These are phyloP conservation scores for Drosophila pegasa DNA, from an alignment of 2,888 invertebrate species.

Conservation along the genomic window DNA sequence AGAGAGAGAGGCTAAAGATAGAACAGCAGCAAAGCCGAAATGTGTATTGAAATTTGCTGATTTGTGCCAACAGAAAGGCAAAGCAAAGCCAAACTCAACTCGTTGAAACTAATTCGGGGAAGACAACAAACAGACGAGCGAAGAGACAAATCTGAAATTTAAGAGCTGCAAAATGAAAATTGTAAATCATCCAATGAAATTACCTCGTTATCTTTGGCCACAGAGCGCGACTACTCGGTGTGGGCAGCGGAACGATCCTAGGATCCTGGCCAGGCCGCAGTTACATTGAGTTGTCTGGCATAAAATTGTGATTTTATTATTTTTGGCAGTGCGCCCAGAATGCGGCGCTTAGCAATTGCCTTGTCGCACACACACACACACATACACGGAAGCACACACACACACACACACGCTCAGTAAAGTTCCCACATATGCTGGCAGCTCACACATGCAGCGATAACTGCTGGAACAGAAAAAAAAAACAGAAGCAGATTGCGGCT, in stretches of 20 bases:
- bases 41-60: slow-evolving; percentile 36
- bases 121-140: slow-evolving; percentile 26
- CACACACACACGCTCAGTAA: slow-evolving; percentile 21
- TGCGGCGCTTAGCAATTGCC: slow-evolving; percentile 43
- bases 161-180: slow-evolving; percentile 49
- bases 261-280: slow-evolving; percentile 38
- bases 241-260: slow-evolving; percentile 37
- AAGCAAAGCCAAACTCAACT: slow-evolving; percentile 32
- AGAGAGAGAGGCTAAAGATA: slow-evolving; percentile 15
- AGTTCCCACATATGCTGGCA: slow-evolving; percentile 57
- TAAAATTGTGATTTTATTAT: slow-evolving; percentile 74
- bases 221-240: slow-evolving; percentile 42
- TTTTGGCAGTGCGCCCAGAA: slow-evolving; percentile 77
- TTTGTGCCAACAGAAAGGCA: slow-evolving; percentile 34
- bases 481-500: slow-evolving; percentile 64
- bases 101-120: slow-evolving; percentile 43
- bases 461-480: slow-evolving; percentile 43
- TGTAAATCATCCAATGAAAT: slow-evolving; percentile 80
- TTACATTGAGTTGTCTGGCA: slow-evolving; percentile 68
- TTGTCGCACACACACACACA: slow-evolving; percentile 22
- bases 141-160: slow-evolving; percentile 8
- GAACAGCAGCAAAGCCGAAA: slow-evolving; percentile 22
- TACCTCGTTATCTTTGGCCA: slow-evolving; percentile 81
- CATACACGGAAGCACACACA: slow-evolving; percentile 20
- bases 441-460: slow-evolving; percentile 37